Evolutionary conservation across 2,113 vertebrate species (phyloP).

Genomic region (Scartelaos histophorus): DNA sequence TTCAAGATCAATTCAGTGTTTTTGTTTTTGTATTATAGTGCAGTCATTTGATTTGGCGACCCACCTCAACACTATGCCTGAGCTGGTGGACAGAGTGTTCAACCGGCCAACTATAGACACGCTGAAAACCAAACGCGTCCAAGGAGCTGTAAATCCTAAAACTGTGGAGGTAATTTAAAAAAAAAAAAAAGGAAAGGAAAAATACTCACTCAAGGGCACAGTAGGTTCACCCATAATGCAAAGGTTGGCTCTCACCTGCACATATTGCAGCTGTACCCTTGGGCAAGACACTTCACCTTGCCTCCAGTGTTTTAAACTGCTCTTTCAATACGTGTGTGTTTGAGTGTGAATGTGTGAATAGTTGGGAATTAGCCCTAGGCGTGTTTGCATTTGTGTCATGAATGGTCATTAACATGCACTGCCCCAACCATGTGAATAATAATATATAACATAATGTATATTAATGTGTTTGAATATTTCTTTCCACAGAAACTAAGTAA

Average conservation of each 20-base stretch:
- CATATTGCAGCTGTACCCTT: neutral
- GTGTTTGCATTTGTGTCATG: neutral
- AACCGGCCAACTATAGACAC: conserved; percentile 89
- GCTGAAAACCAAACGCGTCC: conserved; percentile 80
- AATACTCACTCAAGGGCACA: neutral
- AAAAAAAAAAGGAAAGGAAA: neutral
- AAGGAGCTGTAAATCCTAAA: conserved; percentile 71
- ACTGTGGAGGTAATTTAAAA: conserved; percentile 74
- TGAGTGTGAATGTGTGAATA: neutral
- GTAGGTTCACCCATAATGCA: neutral
- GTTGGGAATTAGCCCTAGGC: neutral
- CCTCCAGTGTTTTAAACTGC: neutral
- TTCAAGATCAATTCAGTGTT: neutral
- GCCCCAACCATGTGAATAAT: neutral
- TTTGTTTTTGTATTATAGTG: conserved; percentile 72
- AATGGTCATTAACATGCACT: neutral
- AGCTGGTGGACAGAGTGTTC: conserved; percentile 85
- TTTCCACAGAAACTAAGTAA: conserved; percentile 79
- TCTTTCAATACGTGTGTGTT: neutral
- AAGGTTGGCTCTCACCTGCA: neutral
- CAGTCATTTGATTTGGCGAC: conserved; percentile 84
- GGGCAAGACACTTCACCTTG: conserved; percentile 1
- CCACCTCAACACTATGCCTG: conserved; percentile 85
- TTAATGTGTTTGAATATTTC: neutral
- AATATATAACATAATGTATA: neutral